A percentile compares a stretch with the other conserved stretches of the same genome.
Evolutionary conservation across 2,113 vertebrate genomes (phyloP).

Genomic region (Ameiurus melas): DNA sequence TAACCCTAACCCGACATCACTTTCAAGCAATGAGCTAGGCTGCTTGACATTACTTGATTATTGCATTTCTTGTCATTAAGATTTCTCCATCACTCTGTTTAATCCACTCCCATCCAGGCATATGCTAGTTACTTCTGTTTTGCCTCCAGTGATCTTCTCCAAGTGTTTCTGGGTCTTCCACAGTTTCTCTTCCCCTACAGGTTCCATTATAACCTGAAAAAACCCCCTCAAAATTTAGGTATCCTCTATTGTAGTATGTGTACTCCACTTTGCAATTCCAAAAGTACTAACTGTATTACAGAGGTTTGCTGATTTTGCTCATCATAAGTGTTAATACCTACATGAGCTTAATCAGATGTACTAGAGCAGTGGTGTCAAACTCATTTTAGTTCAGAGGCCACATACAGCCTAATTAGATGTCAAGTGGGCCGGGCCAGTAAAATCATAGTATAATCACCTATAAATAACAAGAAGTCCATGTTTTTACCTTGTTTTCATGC

Average conservation of each 20-base stretch:
- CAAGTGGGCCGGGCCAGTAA: too few relatives aligned
- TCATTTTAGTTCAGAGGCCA: too few relatives aligned
- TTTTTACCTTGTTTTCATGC: too few relatives aligned
- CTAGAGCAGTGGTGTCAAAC: too few relatives aligned
- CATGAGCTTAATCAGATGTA: neutral
- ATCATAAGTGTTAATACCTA: neutral
- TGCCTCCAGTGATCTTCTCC: neutral
- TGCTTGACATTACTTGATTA: neutral
- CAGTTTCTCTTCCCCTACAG: neutral
- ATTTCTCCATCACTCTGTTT: neutral
- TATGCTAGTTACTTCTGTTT: neutral
- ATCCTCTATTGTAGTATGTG: neutral
- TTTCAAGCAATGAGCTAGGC: too few relatives aligned
- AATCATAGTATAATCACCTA: too few relatives aligned
- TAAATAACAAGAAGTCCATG: too few relatives aligned
- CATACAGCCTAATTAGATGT: too few relatives aligned
- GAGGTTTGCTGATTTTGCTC: neutral
- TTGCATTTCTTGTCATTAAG: neutral
- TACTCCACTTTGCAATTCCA: neutral
- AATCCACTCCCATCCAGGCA: neutral
- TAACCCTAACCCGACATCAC: too few relatives aligned
- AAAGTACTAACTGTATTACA: neutral
- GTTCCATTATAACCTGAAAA: neutral
- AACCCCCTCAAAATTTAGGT: neutral
- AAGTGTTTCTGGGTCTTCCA: neutral